Percentiles rank a stretch among this genome's conserved stretches.
phyloP scores from a whole-genome alignment of 2,888 invertebrate species.

The Schizaphis graminum region DNA sequence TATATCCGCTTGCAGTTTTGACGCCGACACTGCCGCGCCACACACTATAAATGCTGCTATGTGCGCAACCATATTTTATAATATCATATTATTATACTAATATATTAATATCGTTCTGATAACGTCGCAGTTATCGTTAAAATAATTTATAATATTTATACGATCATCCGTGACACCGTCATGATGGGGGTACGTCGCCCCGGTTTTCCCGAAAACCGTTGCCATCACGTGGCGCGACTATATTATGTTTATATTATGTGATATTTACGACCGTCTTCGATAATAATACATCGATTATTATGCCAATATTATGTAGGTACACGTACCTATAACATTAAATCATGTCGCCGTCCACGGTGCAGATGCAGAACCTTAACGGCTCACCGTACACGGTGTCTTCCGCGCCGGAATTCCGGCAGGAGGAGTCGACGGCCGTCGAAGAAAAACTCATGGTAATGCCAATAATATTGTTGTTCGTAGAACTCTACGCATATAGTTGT shows the following conservation, averaged over 20 bases:
- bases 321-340: not conserved
- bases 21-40: not conserved
- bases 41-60: not conserved
- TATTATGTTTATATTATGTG: not conserved
- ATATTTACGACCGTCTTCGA: not conserved
- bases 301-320: not conserved
- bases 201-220: not conserved
- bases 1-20: conserved; percentile 26
- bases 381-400: conserved; percentile 36
- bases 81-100: not conserved
- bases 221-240: not conserved
- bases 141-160: not conserved
- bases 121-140: not conserved
- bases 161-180: not conserved
- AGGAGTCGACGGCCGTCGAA: conserved; percentile 57
- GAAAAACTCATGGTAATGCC: conserved; percentile 59
- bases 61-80: not conserved
- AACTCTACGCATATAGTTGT: not conserved
- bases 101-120: not conserved
- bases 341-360: conserved; percentile 49
- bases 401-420: conserved; percentile 34
- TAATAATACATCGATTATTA: not conserved
- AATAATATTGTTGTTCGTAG: not conserved
- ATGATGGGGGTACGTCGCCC: not conserved
- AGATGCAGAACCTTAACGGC: conserved; percentile 15